phyloP scores from a whole-genome alignment of 2,113 vertebrate species.

The Rattus norvegicus region GRCr8 NC_086039.1:135958501-135959000 shows the following conservation, averaged over 20 bases:
- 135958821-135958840: constrained; percentile 37
- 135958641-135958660: constrained; percentile 69
- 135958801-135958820: constrained; percentile 48
- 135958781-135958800: constrained; percentile 51
- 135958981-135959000: not conserved
- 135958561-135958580: constrained; percentile 26
- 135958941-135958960: not conserved
- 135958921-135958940: not conserved
- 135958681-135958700: constrained; percentile 73
- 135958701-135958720: constrained; percentile 67
- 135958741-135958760: constrained; percentile 61
- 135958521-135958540: constrained; percentile 4
- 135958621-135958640: constrained; percentile 64
- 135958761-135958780: constrained; percentile 67
- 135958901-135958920: not conserved
- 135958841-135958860: not conserved
- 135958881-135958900: not conserved
- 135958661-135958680: constrained; percentile 74
- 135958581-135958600: constrained; percentile 35
- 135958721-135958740: constrained; percentile 63
- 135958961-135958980: constrained; percentile 33
- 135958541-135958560: constrained; percentile 42
- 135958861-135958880: not conserved
- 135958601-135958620: constrained; percentile 35
- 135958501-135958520: constrained; percentile 22